These are phyloP conservation scores for Anomalospiza imberbis DNA, from an alignment of 2,797 vertebrate genomes.

Conservation along the genomic window DNA sequence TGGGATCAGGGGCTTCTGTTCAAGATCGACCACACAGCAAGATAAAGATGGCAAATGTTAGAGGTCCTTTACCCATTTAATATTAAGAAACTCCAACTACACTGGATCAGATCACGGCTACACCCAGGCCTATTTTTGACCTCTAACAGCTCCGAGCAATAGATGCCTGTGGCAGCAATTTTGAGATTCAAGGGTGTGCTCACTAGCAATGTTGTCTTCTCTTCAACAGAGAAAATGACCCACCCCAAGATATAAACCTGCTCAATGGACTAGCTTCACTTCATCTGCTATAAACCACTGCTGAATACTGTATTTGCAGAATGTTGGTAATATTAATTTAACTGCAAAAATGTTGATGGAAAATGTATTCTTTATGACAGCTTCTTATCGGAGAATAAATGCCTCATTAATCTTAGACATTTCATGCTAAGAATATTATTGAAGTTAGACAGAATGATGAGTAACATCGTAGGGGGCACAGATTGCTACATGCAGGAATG, in stretches of 20 bases:
- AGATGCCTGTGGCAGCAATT: background rate
- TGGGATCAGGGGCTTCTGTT: background rate
- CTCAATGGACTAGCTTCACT: background rate
- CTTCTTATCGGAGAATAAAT: constrained; percentile 53
- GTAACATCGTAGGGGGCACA: constrained; percentile 55
- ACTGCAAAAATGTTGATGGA: constrained; percentile 7
- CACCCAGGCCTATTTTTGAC: background rate
- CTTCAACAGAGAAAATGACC: background rate
- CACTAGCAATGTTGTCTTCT: background rate
- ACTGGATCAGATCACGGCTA: background rate
- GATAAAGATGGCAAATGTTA: background rate
- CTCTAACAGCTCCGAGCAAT: background rate
- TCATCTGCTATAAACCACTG: background rate
- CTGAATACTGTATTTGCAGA: background rate
- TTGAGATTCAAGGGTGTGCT: background rate
- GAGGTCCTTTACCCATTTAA: background rate
- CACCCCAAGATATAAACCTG: background rate
- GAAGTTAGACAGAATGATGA: constrained; percentile 63
- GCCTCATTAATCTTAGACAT: constrained; percentile 62
- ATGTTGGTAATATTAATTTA: constrained; percentile 24
- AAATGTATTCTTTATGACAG: constrained; percentile 27
- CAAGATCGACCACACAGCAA: background rate
- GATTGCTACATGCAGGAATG: constrained; percentile 57
- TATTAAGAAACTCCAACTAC: background rate
- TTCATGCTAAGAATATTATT: constrained; percentile 68